Base-by-base conservation (phyloP, 1,140 invertebrate genomes). In the Drosophila sproati region DNA sequence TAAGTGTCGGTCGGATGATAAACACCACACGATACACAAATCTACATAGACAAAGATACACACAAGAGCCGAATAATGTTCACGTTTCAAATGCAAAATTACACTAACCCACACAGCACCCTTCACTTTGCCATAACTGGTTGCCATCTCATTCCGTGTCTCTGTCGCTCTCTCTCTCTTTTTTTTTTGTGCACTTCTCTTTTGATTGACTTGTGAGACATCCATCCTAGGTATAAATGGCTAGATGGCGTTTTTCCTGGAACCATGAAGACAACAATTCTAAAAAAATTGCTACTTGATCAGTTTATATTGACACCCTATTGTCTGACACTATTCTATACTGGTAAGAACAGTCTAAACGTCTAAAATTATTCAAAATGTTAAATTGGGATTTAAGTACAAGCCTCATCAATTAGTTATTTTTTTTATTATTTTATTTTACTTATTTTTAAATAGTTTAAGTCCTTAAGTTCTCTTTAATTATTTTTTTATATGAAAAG, bases 301-400 rank as follows among this genome's bases (percentile, higher is more conserved):
- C 96, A 97, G 92, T 95, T 97, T 80, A 61, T 96, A 2, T 94
- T 97, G 77, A 97, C 96, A 2, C 96, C 96, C 1, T 93, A 94
- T 6, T 91, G 97, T 32, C 86, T 97, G 10, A 94, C 94, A 0
- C 82, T 95, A 1, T 97, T 97, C 85, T 97, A 95, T 91, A 94
- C 94, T 3, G 94, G 96, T 96, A 88, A 94, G 94, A 28, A 63
- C 34, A 0, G 34, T 34, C 3, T 4, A 6, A 8, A 35, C 10
- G 2, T 29, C 5, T 34, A 10, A 41, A 7, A 5, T 3, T 0
- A 28, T 5, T 7, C 8, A 31, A 50, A 29, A 29, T 0, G 28
- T 7, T 2, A 31, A 41, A 3, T 4, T 10, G 10, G 0, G 4
- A 41, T n/a, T 41, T n/a, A 10, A 41, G 8, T 0, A 7, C 7